Percentiles rank a stretch among this genome's conserved stretches.
These are phyloP conservation scores for Drosophila atripex DNA, from an alignment of 2,888 invertebrate genomes.

Conservation along the genomic window DNA sequence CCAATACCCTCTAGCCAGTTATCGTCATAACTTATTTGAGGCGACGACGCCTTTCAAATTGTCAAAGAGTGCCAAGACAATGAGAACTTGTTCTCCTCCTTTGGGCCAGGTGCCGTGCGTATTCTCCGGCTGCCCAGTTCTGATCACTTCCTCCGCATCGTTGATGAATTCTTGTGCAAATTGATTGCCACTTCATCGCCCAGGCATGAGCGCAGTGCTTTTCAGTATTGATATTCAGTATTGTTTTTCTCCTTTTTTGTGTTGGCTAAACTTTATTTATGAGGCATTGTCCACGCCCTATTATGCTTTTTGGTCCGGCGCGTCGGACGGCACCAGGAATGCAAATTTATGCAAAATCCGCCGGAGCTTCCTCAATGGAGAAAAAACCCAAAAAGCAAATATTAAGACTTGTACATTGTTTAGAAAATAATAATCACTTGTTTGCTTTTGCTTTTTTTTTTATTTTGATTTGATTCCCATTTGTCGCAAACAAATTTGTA, in stretches of 20 bases:
- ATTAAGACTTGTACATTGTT: slow-evolving; percentile 7
- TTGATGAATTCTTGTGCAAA: slow-evolving; percentile 40
- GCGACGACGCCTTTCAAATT: slow-evolving; percentile 33
- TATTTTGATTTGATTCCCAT: neutral
- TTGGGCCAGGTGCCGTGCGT: slow-evolving; percentile 1
- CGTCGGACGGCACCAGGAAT: slow-evolving; percentile 9
- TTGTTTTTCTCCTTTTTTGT: neutral
- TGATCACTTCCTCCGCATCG: slow-evolving; percentile 1
- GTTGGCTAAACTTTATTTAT: slow-evolving; percentile 27
- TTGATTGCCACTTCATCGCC: slow-evolving; percentile 15
- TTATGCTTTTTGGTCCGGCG: slow-evolving; percentile 31
- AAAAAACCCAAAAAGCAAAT: slow-evolving; percentile 11
- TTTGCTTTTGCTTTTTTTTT: neutral
- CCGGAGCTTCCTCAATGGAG: slow-evolving; percentile 27
- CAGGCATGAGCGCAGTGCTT: slow-evolving; percentile 3
- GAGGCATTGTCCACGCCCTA: slow-evolving; percentile 42
- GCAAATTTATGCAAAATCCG: slow-evolving; percentile 46
- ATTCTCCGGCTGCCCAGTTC: slow-evolving; percentile 9
- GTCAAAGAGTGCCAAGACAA: slow-evolving; percentile 51
- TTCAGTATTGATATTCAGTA: neutral
- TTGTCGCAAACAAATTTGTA: neutral
- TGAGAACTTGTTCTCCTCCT: slow-evolving; percentile 69
- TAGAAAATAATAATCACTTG: slow-evolving; percentile 9
- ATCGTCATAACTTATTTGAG: slow-evolving; percentile 40
- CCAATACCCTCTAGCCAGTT: neutral